These are phyloP conservation scores for Ceratina calcarata DNA, from an alignment of 1,140 invertebrate species.

Conservation along the genomic window DNA sequence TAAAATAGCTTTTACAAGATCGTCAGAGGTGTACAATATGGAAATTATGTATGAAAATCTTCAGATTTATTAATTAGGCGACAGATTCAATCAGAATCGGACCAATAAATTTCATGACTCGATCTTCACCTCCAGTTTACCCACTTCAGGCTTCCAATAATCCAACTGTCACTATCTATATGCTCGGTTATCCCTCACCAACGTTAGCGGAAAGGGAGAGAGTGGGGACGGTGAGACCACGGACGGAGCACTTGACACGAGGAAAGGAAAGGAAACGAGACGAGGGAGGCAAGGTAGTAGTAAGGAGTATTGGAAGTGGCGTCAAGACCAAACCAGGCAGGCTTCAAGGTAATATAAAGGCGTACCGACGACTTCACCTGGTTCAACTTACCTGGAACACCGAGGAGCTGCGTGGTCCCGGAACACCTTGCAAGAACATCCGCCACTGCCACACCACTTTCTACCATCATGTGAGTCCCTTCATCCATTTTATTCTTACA, in stretches of 20 bases:
- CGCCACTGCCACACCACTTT: slow-evolving; percentile 75
- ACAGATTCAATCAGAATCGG: too few species aligned
- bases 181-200: not conserved
- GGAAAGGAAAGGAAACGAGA: slow-evolving; percentile 50
- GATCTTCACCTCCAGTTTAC: not conserved
- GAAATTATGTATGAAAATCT: too few species aligned
- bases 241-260: slow-evolving; percentile 38
- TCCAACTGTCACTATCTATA: slow-evolving; percentile 23
- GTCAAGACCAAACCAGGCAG: slow-evolving; percentile 68
- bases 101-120: not conserved
- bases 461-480: slow-evolving; percentile 76
- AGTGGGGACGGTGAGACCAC: not conserved
- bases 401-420: slow-evolving; percentile 39
- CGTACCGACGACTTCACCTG: slow-evolving; percentile 64
- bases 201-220: not conserved
- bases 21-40: too few species aligned
- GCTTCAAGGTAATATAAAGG: slow-evolving; percentile 80
- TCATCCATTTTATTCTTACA: not conserved
- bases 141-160: not conserved
- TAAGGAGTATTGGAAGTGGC: slow-evolving; percentile 56
- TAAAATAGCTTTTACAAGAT: not conserved
- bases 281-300: slow-evolving; percentile 61
- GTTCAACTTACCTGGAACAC: slow-evolving; percentile 69
- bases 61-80: too few species aligned
- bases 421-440: slow-evolving; percentile 53